Evolutionary conservation across 2,888 invertebrate species (phyloP).

Genomic region (Cephus rjabovi): DNA sequence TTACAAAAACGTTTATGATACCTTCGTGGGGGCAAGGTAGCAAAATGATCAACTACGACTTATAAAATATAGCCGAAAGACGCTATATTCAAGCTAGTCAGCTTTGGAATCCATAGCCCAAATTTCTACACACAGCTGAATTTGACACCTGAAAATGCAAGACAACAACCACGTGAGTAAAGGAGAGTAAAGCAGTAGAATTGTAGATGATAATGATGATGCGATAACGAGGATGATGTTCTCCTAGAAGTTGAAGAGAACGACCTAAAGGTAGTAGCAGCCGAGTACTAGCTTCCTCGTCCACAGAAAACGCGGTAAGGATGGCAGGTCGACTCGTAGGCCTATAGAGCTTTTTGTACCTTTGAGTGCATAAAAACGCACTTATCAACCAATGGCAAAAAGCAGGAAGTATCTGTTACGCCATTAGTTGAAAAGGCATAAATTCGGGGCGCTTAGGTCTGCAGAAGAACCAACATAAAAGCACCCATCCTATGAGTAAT

Average conservation of each 20-base stretch:
- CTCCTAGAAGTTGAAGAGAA: not conserved
- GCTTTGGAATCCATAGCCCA: slow-evolving; percentile 49
- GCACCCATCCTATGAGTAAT: not conserved
- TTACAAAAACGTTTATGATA: slow-evolving; percentile 5
- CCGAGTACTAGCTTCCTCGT: not conserved
- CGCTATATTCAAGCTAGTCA: slow-evolving; percentile 61
- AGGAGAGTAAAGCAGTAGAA: not conserved
- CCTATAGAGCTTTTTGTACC: not conserved
- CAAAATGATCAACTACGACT: slow-evolving; percentile 51
- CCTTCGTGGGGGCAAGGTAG: slow-evolving; percentile 19
- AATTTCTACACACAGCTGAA: slow-evolving; percentile 80
- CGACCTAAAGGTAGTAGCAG: no score
- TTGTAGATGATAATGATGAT: not conserved
- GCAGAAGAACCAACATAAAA: not conserved
- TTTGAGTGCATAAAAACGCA: not conserved
- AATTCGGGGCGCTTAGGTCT: not conserved
- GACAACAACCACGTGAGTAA: slow-evolving; percentile 25
- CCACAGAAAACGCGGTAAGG: not conserved
- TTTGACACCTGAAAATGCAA: slow-evolving; percentile 71
- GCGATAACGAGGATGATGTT: not conserved
- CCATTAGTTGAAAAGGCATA: not conserved
- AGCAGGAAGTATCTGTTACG: not conserved
- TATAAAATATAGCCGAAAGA: slow-evolving; percentile 56
- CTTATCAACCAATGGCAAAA: not conserved
- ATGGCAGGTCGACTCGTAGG: not conserved